phyloP scores from a whole-genome alignment of 1,140 invertebrate species.

The Drosophila repleta region DNA sequence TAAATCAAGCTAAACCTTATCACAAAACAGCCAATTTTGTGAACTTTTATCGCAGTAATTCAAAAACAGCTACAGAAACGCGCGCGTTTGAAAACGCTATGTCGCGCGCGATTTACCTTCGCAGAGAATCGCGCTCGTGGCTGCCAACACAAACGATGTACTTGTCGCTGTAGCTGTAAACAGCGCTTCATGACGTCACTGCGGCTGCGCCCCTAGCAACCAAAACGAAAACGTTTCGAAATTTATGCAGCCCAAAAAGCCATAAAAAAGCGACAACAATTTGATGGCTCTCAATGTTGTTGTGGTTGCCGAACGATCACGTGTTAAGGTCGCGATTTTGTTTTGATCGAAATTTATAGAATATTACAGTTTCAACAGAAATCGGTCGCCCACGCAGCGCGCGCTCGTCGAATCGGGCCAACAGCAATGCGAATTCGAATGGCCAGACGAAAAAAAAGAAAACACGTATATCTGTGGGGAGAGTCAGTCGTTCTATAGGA shows the following conservation, averaged over 20 bases:
- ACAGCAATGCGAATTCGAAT: slow-evolving; percentile 26
- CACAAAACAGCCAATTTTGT: no score
- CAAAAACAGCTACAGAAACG: not conserved
- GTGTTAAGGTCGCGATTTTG: slow-evolving; percentile 31
- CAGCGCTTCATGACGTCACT: slow-evolving; percentile 61
- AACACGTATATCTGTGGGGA: slow-evolving; percentile 8
- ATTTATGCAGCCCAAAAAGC: slow-evolving; percentile 41
- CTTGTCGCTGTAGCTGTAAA: slow-evolving; percentile 16
- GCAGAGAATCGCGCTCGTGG: slow-evolving; percentile 5
- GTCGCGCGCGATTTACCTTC: slow-evolving; percentile 21
- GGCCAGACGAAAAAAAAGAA: slow-evolving; percentile 42
- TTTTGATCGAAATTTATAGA: slow-evolving; percentile 23
- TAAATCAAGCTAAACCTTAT: no score
- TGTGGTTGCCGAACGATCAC: slow-evolving; percentile 25
- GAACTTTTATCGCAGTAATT: not conserved
- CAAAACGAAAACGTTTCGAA: slow-evolving; percentile 23
- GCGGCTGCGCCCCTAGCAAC: slow-evolving; percentile 35
- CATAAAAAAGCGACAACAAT: slow-evolving; percentile 53
- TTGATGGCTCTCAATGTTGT: slow-evolving; percentile 3
- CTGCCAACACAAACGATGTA: not conserved
- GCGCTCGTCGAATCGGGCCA: slow-evolving; percentile 11
- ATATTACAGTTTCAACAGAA: slow-evolving; percentile 35
- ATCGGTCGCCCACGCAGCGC: slow-evolving; percentile 13
- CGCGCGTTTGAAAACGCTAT: slow-evolving; percentile 41
- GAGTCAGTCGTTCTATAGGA: slow-evolving; percentile 45